Evolutionary conservation across 2,113 vertebrate genomes (phyloP).

Genomic region (Nesospiza acunhae): DNA sequence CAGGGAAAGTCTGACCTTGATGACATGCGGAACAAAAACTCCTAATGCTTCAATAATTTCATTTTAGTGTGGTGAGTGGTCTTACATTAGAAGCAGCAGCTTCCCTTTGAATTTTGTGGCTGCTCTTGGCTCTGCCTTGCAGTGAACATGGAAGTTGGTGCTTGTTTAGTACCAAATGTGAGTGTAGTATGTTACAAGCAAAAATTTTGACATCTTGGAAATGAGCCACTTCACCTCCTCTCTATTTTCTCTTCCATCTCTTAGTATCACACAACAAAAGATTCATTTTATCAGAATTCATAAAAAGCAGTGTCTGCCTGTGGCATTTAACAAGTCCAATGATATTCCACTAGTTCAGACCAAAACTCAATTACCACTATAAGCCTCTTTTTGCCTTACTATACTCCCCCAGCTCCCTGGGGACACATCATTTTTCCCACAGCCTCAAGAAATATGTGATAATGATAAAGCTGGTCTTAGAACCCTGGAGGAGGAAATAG

Average conservation of each 20-base stretch:
- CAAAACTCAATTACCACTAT: background rate
- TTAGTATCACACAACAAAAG: background rate
- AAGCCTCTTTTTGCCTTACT: background rate
- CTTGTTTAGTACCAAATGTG: background rate
- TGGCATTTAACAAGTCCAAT: background rate
- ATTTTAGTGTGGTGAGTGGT: background rate
- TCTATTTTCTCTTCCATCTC: background rate
- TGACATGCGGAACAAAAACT: background rate
- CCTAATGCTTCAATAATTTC: background rate
- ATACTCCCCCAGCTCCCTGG: background rate
- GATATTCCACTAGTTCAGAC: background rate
- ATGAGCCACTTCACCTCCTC: background rate
- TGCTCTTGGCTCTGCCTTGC: background rate
- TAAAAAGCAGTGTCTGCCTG: background rate
- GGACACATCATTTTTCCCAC: background rate
- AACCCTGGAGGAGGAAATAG: background rate
- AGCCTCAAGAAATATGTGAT: background rate
- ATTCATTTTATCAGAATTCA: background rate
- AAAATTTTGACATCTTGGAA: background rate
- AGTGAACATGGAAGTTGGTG: background rate
- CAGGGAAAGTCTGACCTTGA: background rate
- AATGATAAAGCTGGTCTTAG: background rate
- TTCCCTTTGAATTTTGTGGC: background rate
- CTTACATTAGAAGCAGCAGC: background rate
- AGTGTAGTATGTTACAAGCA: background rate